Evolutionary conservation across 2,113 vertebrate genomes (phyloP).

Genomic region (Brachyhypopomus gauderio): DNA sequence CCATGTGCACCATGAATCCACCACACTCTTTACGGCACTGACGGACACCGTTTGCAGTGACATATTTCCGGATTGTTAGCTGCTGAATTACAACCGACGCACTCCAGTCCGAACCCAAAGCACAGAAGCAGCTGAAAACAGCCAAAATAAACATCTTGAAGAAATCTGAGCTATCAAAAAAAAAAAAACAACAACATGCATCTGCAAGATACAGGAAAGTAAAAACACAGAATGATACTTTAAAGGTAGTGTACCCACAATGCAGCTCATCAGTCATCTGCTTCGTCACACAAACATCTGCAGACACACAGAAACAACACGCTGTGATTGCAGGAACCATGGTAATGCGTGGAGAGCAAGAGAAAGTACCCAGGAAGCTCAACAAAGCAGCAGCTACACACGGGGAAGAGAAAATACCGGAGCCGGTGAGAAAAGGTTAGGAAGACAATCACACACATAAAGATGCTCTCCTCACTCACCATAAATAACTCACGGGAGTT

Average conservation of each 20-base stretch:
- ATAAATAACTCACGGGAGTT: conserved; percentile 73
- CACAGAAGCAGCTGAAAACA: conserved; percentile 56
- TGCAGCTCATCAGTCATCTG: conserved; percentile 14
- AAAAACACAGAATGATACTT: conserved; percentile 66
- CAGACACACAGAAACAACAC: conserved; percentile 3
- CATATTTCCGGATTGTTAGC: conserved; percentile 70
- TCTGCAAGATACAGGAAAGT: conserved; percentile 66
- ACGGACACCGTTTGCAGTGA: conserved; percentile 75
- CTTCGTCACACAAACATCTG: conserved; percentile 52
- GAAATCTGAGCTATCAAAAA: conserved; percentile 69
- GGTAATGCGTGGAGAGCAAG: conserved; percentile 39
- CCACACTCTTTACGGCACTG: conserved; percentile 73
- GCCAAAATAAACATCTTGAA: conserved; percentile 73
- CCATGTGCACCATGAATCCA: too few species aligned
- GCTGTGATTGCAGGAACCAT: conserved; percentile 57
- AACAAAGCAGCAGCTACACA: conserved; percentile 41
- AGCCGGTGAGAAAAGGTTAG: conserved; percentile 61
- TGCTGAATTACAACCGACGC: conserved; percentile 68
- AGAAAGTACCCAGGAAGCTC: conserved; percentile 33
- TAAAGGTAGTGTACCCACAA: conserved; percentile 55
- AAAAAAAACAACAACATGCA: conserved; percentile 64
- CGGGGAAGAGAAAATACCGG: conserved; percentile 53
- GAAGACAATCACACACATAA: conserved; percentile 48
- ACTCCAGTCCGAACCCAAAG: conserved; percentile 62
- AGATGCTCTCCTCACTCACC: conserved; percentile 61